Evolutionary conservation across 2,113 vertebrate genomes (phyloP).

Genomic region (Stomatorhinus ivindoensis): DNA sequence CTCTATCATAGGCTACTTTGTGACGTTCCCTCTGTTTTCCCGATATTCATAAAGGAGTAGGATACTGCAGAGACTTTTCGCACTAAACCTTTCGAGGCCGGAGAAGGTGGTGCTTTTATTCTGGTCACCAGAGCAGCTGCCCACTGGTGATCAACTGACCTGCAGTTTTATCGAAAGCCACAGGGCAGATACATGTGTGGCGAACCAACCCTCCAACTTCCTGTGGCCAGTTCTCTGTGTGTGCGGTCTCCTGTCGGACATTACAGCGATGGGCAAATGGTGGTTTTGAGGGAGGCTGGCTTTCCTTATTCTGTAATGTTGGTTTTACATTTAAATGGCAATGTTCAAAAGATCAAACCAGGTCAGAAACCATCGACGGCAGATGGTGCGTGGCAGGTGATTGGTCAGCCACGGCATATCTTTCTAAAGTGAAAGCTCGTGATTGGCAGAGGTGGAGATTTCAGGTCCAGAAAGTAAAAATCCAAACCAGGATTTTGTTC

Average conservation of each 20-base stretch:
- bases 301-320: not conserved
- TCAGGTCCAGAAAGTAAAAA: too few relatives aligned
- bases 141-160: not conserved
- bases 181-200: not conserved
- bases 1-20: conserved; percentile 73
- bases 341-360: not conserved
- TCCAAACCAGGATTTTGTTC: too few relatives aligned
- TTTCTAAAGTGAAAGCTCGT: not conserved
- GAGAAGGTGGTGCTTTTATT: not conserved
- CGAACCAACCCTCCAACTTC: not conserved
- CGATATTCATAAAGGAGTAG: not conserved
- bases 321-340: not conserved
- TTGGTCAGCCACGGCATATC: not conserved
- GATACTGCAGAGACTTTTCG: not conserved
- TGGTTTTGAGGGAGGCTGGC: not conserved
- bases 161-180: not conserved
- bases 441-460: too few relatives aligned
- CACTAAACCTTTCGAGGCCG: not conserved
- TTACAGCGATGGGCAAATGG: not conserved
- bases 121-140: not conserved
- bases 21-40: conserved; percentile 72
- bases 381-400: not conserved
- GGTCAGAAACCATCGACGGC: not conserved
- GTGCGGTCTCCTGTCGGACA: not conserved
- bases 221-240: not conserved